phyloP scores from a whole-genome alignment of 1,140 invertebrate genomes.

The Drosophila truncata region DNA sequence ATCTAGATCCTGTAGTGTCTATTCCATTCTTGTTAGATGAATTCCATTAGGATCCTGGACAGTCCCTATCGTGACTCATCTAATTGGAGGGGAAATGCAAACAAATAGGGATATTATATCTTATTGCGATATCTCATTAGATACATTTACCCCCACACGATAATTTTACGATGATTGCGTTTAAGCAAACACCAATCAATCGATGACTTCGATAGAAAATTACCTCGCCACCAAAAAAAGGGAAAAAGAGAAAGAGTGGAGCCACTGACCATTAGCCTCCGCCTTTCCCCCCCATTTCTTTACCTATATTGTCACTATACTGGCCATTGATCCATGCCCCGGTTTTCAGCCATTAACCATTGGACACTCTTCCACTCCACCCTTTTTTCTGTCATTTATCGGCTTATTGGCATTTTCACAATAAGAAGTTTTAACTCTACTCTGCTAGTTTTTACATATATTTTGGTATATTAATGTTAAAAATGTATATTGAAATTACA shows the following conservation, averaged over 20 bases:
- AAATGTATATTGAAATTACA: not conserved
- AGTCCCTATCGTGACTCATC: not conserved
- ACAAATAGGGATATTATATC: slow-evolving; percentile 27
- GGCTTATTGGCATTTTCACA: slow-evolving; percentile 39
- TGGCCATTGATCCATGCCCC: slow-evolving; percentile 36
- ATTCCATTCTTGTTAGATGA: not conserved
- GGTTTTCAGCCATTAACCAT: slow-evolving; percentile 12
- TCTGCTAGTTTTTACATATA: not conserved
- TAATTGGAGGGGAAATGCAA: slow-evolving; percentile 24
- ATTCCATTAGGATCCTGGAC: not conserved
- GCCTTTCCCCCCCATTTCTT: not conserved
- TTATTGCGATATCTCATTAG: slow-evolving; percentile 36
- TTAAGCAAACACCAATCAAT: slow-evolving; percentile 41
- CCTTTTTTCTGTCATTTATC: slow-evolving; percentile 20
- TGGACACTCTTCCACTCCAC: not conserved
- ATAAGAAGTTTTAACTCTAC: slow-evolving; percentile 16
- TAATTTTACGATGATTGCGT: slow-evolving; percentile 42
- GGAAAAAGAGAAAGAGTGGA: slow-evolving; percentile 7
- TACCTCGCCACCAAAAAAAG: not conserved
- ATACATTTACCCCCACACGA: slow-evolving; percentile 25
- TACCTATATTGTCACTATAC: slow-evolving; percentile 38
- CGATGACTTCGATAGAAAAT: slow-evolving; percentile 35
- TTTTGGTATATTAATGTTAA: not conserved
- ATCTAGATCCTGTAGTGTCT: not conserved
- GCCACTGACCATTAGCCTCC: slow-evolving; percentile 10